Percentiles rank a stretch among this genome's conserved stretches.
phyloP scores from a whole-genome alignment of 2,113 vertebrate species.

The Mus spicilegus region DNA sequence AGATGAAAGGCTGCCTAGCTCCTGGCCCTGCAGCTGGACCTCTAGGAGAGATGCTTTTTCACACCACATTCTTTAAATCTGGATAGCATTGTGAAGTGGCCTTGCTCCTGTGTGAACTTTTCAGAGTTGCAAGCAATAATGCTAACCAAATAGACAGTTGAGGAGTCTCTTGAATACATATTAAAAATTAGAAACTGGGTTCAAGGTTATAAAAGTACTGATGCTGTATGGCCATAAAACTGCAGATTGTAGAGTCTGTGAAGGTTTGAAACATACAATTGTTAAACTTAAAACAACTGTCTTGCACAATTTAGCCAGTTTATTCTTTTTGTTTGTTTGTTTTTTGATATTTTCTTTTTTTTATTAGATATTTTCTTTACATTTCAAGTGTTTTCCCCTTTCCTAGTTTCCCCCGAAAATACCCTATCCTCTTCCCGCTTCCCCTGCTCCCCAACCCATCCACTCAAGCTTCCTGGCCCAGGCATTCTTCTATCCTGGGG shows the following conservation, averaged over 20 bases:
- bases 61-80: not conserved
- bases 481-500: no score
- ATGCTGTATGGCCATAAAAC: slow-evolving; percentile 4
- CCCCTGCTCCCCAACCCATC: no score
- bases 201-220: slow-evolving; percentile 33
- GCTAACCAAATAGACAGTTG: not conserved
- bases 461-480: no score
- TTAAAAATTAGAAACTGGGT: slow-evolving; percentile 25
- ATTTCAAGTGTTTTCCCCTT: no score
- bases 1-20: not conserved
- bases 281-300: not conserved
- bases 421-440: no score
- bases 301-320: slow-evolving; percentile 1
- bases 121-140: not conserved
- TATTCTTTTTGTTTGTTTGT: not conserved
- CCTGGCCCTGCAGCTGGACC: not conserved
- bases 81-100: not conserved
- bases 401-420: no score
- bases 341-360: no score
- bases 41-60: not conserved
- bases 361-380: no score
- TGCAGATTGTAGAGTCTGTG: not conserved
- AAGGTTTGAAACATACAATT: slow-evolving; percentile 45
- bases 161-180: not conserved
- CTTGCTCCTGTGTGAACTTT: not conserved